Evolutionary conservation across 2,888 invertebrate genomes (phyloP).

Genomic region (Acleris laterana): DNA sequence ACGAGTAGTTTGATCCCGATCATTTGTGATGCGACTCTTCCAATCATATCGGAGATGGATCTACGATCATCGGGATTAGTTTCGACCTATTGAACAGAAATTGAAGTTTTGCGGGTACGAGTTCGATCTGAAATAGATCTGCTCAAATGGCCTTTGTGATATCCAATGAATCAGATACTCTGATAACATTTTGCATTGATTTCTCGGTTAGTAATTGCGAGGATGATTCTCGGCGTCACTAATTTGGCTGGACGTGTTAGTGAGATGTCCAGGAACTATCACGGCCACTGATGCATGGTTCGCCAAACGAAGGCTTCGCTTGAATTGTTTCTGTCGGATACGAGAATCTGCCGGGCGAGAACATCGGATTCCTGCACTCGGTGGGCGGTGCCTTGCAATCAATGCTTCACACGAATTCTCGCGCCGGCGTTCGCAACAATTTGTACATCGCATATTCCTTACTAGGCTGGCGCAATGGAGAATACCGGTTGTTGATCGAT

Average conservation of each 20-base stretch:
- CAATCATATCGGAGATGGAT: conserved; percentile 35
- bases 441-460: conserved; percentile 31
- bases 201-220: too few relatives aligned
- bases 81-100: conserved; percentile 31
- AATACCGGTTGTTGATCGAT: conserved; percentile 7
- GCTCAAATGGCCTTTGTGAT: conserved; percentile 32
- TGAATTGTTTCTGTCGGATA: conserved; percentile 25
- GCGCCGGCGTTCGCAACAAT: conserved; percentile 21
- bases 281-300: conserved; percentile 19
- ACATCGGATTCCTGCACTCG: conserved; percentile 28
- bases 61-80: conserved; percentile 27
- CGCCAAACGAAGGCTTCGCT: conserved; percentile 25
- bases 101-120: conserved; percentile 31
- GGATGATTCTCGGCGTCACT: too few relatives aligned
- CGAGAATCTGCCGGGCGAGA: conserved; percentile 25
- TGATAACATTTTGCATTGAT: too few relatives aligned
- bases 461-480: conserved; percentile 7
- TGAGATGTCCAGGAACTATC: conserved; percentile 22
- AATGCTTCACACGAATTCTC: conserved; percentile 31
- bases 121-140: conserved; percentile 33
- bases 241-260: neutral
- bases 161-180: conserved; percentile 17
- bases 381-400: conserved; percentile 26
- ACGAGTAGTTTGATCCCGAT: conserved; percentile 35
- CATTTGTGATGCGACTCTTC: conserved; percentile 31